These are phyloP conservation scores for Leptopilina drosophilae DNA, from an alignment of 2,888 invertebrate genomes.

Conservation along the genomic window DNA sequence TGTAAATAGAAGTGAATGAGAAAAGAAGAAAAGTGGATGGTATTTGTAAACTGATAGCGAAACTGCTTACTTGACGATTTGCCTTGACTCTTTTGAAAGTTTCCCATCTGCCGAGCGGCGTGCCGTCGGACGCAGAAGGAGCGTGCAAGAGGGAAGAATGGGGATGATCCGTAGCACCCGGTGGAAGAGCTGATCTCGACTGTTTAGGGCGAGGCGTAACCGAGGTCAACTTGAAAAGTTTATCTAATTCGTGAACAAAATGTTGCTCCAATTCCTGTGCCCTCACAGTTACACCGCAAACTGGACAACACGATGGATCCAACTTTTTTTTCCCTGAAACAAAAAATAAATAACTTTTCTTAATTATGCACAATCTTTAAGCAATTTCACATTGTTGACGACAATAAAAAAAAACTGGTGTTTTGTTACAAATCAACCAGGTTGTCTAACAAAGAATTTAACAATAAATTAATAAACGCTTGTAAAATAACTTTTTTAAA, in stretches of 20 bases:
- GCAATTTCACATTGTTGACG: neutral
- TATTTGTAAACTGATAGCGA: neutral
- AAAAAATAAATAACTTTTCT: slow-evolving; percentile 32
- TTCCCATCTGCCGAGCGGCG: slow-evolving; percentile 83
- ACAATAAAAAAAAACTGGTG: too few species aligned
- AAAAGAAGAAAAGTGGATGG: neutral
- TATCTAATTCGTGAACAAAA: slow-evolving; percentile 87
- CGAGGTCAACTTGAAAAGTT: slow-evolving; percentile 80
- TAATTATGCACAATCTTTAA: too few species aligned
- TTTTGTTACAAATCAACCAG: too few species aligned
- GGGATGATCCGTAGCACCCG: slow-evolving; percentile 70
- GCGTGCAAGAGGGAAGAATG: slow-evolving; percentile 74
- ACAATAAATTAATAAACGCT: too few species aligned
- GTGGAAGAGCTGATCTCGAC: slow-evolving; percentile 75
- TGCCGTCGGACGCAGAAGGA: slow-evolving; percentile 76
- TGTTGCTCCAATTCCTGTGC: slow-evolving; percentile 91
- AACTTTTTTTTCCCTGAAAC: slow-evolving; percentile 75
- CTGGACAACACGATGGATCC: slow-evolving; percentile 90
- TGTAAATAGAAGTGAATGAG: too few species aligned
- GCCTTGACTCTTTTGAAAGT: slow-evolving; percentile 86
- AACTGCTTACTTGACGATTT: slow-evolving; percentile 81
- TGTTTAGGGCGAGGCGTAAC: slow-evolving; percentile 70
- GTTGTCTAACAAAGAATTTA: too few species aligned
- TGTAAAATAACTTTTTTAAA: too few species aligned
- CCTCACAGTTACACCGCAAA: slow-evolving; percentile 91